Evolutionary conservation across 2,797 vertebrate genomes (phyloP).

Genomic region (Mormyrops attenuatus): DNA sequence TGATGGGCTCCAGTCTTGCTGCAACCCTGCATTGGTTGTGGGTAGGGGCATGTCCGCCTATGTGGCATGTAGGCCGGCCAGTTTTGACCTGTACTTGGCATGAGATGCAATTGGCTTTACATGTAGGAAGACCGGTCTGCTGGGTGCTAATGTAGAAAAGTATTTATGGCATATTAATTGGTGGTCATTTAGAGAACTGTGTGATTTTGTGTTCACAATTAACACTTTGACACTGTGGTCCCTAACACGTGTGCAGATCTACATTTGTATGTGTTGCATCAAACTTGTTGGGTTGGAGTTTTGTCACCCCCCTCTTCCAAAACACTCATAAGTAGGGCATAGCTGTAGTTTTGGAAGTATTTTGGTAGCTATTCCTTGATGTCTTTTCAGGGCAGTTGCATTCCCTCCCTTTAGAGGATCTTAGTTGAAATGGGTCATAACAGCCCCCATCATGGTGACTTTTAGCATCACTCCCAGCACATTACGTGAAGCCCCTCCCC

Average conservation of each 20-base stretch:
- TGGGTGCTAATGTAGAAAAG: neutral
- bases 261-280: neutral
- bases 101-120: neutral
- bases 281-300: neutral
- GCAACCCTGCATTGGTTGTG: neutral
- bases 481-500: neutral
- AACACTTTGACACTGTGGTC: neutral
- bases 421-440: neutral
- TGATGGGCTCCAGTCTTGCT: neutral
- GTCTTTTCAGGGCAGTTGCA: slow-evolving; percentile 1
- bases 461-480: neutral
- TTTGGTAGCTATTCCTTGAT: slow-evolving; percentile 12
- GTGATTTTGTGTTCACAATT: neutral
- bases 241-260: neutral
- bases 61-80: neutral
- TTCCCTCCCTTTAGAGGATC: slow-evolving; percentile 7
- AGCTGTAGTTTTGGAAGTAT: neutral
- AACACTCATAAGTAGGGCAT: slow-evolving; percentile 5
- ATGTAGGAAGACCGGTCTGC: neutral
- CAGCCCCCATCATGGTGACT: neutral
- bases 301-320: neutral
- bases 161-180: neutral
- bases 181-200: neutral
- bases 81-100: neutral
- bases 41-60: neutral